Conservation (phyloP, 1,140 invertebrate genomes). For the Nomia melanderi region DNA sequence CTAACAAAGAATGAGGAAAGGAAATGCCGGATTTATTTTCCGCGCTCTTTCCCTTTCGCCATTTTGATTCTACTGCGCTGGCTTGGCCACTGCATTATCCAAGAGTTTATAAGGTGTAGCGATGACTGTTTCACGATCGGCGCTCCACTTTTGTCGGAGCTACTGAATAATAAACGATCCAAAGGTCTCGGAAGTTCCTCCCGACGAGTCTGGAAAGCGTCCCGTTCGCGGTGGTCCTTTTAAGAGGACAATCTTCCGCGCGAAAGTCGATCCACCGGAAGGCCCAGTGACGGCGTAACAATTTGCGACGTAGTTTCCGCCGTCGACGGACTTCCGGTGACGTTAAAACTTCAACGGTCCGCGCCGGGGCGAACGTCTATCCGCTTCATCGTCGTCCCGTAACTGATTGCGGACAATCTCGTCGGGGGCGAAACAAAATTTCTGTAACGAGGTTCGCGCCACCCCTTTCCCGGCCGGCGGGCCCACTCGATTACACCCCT, state of each 20-base stretch:
- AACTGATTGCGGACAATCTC: conserved; percentile 6
- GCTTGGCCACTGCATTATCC: not conserved
- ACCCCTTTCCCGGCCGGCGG: not conserved
- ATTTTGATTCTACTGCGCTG: no score
- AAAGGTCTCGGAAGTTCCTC: conserved; percentile 12
- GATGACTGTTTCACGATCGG: not conserved
- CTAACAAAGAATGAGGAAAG: no score
- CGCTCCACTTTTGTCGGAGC: conserved; percentile 25
- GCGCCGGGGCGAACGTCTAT: not conserved
- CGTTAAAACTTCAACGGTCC: not conserved
- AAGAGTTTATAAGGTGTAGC: not conserved
- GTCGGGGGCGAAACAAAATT: conserved; percentile 2
- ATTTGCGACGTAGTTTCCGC: conserved; percentile 5
- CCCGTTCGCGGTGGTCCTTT: conserved; percentile 5
- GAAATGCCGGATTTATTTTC: no score
- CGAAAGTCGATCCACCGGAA: conserved; percentile 11
- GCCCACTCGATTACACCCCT: not conserved
- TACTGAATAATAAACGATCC: conserved; percentile 45
- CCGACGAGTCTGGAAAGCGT: not conserved
- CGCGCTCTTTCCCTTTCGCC: no score
- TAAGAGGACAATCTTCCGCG: conserved; percentile 39
- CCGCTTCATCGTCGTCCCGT: not conserved
- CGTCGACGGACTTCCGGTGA: not conserved
- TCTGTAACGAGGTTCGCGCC: not conserved
- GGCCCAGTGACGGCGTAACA: conserved; percentile 15